Evolutionary conservation across 2,797 vertebrate species (phyloP).

Genomic region (Pseudochromis fuscus): DNA sequence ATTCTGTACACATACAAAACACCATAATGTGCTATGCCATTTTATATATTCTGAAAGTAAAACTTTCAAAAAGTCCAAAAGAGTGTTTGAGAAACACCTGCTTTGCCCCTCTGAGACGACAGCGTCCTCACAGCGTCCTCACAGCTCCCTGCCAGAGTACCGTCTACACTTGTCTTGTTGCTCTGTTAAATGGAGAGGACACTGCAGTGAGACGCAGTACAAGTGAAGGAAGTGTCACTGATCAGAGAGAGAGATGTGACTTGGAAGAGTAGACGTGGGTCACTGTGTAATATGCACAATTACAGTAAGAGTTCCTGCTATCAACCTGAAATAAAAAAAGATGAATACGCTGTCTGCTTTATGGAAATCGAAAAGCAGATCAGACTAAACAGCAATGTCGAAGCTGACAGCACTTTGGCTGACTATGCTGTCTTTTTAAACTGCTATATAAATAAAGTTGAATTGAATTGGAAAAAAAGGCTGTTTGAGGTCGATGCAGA

Average conservation of each 20-base stretch:
- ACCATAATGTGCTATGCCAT: constrained; percentile 18
- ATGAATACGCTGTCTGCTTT: constrained; percentile 30
- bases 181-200: constrained; percentile 75
- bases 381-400: constrained; percentile 23
- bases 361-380: constrained; percentile 40
- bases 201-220: constrained; percentile 39
- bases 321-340: constrained; percentile 31
- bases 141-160: constrained; percentile 73
- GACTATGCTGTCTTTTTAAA: no score
- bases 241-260: constrained; percentile 27
- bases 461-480: constrained; percentile 36
- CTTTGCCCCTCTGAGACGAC: background rate
- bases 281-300: constrained; percentile 33
- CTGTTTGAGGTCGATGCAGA: constrained; percentile 23
- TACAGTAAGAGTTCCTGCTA: constrained; percentile 43
- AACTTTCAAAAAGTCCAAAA: constrained; percentile 55
- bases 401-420: no score
- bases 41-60: constrained; percentile 25
- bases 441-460: no score
- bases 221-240: constrained; percentile 13
- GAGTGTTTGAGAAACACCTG: constrained; percentile 33
- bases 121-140: constrained; percentile 57
- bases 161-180: constrained; percentile 73
- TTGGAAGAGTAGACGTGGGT: constrained; percentile 7
- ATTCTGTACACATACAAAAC: constrained; percentile 40